Evolutionary conservation across 2,888 invertebrate genomes (phyloP), one percentile per base, ranked within the genome.

Genomic region (Matsumyia berberina): DNA sequence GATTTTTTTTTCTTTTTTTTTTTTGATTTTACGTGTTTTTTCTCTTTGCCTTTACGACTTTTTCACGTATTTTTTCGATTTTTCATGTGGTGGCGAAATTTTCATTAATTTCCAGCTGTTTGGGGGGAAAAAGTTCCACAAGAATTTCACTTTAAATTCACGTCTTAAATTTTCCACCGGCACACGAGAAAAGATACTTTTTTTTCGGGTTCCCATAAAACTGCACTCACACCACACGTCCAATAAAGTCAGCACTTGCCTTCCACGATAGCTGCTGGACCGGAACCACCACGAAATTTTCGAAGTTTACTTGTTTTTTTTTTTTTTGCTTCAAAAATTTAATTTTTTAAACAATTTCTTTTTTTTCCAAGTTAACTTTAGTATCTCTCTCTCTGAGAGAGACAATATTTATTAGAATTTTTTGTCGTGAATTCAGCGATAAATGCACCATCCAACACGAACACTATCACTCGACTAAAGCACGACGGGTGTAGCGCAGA

Each of bases 381-480:
- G 42, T 64, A 35, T 64, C 24, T 24, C 19, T 42, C 12, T 35
- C 35, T 60, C 35, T 39, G 0, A 35, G 44, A 49, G 66, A 66
- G 46, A 49, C 12, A 31, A n/a, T 57, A 24, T 49, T n/a, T 37
- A n/a, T 6, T 17, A 74, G 2, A 35, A 51, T 39, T 33, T 39
- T 51, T 53, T 37, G 81, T 72, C 64, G 72, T 42, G 73, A 72
- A 11, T 2, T 58, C 31, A 57, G 29, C 66, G 35, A 5, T 11
- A 49, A 64, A 44, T 15, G 46, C 51, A 86, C 86, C 58, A 42
- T 60, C 19, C 44, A 53, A 46, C n/a, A 73, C 80, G 86, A 86
- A 88, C 86, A 87, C 87, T 87, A 86, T 86, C 86, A 85, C 88
- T 88, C 88, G 87, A 88, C 88, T 88, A 86, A 88, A 80, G 67